Conservation (phyloP, 2,888 invertebrate species). For the Zeuzera pyrina region DNA sequence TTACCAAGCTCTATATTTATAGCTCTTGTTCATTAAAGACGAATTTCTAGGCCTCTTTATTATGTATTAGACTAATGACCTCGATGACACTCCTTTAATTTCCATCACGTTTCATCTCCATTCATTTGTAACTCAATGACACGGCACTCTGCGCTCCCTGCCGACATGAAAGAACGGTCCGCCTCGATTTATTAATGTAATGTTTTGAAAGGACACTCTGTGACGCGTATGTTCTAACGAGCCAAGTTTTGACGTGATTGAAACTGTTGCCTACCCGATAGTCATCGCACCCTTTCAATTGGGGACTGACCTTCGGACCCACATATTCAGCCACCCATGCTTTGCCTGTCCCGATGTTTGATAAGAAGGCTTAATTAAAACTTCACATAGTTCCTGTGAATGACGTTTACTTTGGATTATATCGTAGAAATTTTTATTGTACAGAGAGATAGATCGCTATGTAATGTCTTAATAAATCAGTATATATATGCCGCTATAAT, state of each 20-base stretch:
- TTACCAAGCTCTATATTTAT: no score
- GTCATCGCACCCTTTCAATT: slow-evolving; percentile 54
- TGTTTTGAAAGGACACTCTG: slow-evolving; percentile 41
- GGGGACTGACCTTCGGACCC: slow-evolving; percentile 37
- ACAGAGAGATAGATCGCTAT: no score
- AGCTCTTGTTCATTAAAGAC: no score
- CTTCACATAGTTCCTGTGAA: slow-evolving; percentile 46
- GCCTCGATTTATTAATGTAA: slow-evolving; percentile 36
- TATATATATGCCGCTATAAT: no score
- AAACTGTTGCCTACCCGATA: slow-evolving; percentile 49
- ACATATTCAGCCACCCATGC: slow-evolving; percentile 25
- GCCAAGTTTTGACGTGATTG: slow-evolving; percentile 58
- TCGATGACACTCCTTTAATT: no score
- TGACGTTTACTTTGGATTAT: no score
- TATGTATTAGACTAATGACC: no score
- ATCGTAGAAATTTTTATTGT: no score
- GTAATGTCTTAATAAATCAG: no score
- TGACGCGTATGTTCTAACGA: slow-evolving; percentile 44
- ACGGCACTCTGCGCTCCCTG: slow-evolving; percentile 27
- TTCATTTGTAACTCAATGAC: slow-evolving; percentile 28
- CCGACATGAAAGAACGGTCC: slow-evolving; percentile 33
- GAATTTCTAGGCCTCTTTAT: no score
- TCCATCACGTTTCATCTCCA: no score
- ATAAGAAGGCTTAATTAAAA: slow-evolving; percentile 59
- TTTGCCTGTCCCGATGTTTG: slow-evolving; percentile 35